Evolutionary conservation across 2,888 invertebrate genomes (phyloP).

Genomic region (Acrocyrtus sp.): DNA sequence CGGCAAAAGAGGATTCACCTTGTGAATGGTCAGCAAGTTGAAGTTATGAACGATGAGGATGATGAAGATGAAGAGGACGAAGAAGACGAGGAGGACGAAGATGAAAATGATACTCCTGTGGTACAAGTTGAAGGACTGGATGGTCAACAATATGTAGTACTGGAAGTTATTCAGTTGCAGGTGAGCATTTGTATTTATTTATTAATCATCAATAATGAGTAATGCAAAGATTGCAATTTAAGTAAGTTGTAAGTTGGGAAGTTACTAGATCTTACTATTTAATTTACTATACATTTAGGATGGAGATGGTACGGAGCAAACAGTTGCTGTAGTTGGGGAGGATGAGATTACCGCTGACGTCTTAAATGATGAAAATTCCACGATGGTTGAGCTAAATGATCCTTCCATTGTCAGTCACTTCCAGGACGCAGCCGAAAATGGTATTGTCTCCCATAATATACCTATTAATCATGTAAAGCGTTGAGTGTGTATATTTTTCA

Average conservation of each 20-base stretch:
- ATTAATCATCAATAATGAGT: not conserved
- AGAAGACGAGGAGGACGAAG: slow-evolving; percentile 66
- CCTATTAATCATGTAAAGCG: not conserved
- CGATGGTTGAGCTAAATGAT: slow-evolving; percentile 63
- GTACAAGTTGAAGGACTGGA: slow-evolving; percentile 77
- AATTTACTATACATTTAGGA: slow-evolving; percentile 62
- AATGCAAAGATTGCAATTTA: too few species aligned
- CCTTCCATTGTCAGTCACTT: slow-evolving; percentile 63
- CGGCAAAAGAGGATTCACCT: slow-evolving; percentile 78
- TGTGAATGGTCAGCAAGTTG: slow-evolving; percentile 67
- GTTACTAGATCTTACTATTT: not conserved
- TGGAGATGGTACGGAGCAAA: slow-evolving; percentile 65
- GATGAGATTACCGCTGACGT: slow-evolving; percentile 68
- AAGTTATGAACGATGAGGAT: slow-evolving; percentile 67
- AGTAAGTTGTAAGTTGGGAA: not conserved
- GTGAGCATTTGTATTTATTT: slow-evolving; percentile 51
- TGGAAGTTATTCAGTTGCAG: slow-evolving; percentile 85
- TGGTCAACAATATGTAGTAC: slow-evolving; percentile 88
- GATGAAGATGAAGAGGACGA: slow-evolving; percentile 64
- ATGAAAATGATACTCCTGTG: slow-evolving; percentile 72
- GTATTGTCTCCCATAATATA: too few species aligned
- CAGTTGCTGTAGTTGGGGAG: slow-evolving; percentile 69
- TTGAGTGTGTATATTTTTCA: not conserved
- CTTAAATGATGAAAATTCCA: slow-evolving; percentile 68
- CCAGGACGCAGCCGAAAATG: slow-evolving; percentile 33